Evolutionary conservation across 2,797 vertebrate species (phyloP).

Genomic region (Trichosurus vulpecula): DNA sequence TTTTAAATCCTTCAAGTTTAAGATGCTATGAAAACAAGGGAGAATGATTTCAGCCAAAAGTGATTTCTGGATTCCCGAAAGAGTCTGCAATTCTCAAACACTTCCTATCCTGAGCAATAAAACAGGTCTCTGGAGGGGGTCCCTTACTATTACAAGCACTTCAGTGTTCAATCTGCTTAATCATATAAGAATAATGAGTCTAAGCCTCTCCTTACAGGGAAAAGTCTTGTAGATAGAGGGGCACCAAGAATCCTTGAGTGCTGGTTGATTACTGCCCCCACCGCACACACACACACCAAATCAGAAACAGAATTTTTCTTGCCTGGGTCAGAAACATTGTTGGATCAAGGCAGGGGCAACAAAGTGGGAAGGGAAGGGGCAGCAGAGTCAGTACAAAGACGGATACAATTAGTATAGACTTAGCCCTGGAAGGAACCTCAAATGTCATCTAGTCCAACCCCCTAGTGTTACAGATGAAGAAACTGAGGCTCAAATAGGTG

Average conservation of each 20-base stretch:
- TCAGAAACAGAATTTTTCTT: background rate
- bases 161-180: background rate
- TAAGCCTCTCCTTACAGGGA: background rate
- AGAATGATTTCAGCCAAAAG: background rate
- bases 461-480: background rate
- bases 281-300: background rate
- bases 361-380: background rate
- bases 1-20: constrained; percentile 24
- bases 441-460: background rate
- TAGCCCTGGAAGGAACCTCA: background rate
- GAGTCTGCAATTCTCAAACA: background rate
- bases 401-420: background rate
- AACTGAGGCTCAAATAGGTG: background rate
- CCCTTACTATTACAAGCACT: constrained; percentile 1
- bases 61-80: background rate
- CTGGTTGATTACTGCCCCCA: background rate
- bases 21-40: background rate
- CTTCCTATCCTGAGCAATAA: constrained; percentile 34
- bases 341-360: background rate
- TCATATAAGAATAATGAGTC: background rate
- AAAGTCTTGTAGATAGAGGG: background rate
- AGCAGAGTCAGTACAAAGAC: background rate
- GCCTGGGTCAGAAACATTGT: background rate
- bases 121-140: constrained; percentile 45
- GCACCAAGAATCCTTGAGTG: background rate